Conservation (phyloP, 2,797 vertebrate species). For the Pseudocheirus occidentalis region DNA sequence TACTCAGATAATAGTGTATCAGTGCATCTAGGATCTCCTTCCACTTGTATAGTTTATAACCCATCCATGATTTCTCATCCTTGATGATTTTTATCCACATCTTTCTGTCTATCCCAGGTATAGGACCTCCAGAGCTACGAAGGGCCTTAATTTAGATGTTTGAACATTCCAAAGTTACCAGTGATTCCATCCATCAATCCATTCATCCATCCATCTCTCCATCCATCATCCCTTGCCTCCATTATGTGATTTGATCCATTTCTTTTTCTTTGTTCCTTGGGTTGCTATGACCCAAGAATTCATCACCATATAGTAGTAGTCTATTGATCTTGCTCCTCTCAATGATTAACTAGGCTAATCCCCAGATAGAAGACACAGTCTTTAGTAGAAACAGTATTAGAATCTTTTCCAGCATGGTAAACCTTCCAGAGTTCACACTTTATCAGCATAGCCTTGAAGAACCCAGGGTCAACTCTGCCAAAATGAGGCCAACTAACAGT, state of each 20-base stretch:
- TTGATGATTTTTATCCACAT: not conserved
- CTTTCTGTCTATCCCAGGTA: not conserved
- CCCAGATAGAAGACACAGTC: not conserved
- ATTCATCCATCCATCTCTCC: no score
- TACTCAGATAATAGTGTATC: constrained; percentile 14
- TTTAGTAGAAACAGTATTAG: not conserved
- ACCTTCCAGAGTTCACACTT: not conserved
- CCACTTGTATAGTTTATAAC: not conserved
- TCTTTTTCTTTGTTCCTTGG: not conserved
- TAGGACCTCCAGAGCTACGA: not conserved
- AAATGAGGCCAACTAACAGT: not conserved
- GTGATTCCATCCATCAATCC: not conserved
- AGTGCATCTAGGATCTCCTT: not conserved
- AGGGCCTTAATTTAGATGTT: not conserved
- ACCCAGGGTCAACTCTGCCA: not conserved
- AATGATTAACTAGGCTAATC: not conserved
- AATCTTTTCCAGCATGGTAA: not conserved
- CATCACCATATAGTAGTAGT: not conserved
- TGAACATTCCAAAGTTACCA: not conserved
- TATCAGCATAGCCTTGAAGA: not conserved
- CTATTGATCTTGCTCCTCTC: not conserved
- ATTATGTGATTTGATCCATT: not conserved
- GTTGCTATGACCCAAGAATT: not conserved
- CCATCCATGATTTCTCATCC: not conserved
- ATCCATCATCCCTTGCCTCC: not conserved